Base-by-base conservation (phyloP, 2,113 vertebrate species). In the Prochilodus magdalenae region DNA sequence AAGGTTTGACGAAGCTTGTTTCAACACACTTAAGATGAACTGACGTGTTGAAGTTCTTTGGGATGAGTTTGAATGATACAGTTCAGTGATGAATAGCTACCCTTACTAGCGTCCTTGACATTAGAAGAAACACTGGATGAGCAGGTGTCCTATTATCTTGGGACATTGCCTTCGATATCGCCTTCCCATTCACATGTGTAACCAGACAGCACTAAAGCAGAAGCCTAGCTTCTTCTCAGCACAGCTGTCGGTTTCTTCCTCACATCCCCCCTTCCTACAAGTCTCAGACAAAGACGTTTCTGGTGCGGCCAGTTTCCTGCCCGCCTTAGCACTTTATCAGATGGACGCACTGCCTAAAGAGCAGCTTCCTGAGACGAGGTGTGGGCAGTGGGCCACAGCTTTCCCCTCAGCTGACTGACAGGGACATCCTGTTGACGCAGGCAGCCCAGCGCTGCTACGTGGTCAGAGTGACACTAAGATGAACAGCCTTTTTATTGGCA, bases 291-390 rank as follows among this genome's bases (percentile, higher is more conserved):
- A 84, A 78, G 70, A 36, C 40, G 24, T 47, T 51, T 75, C 53
- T 69, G 70, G 63, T 60, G 14, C 8, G 16, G 51, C 81, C 11
- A 24, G 63, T 74, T 84, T 86, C 82, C 82, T 84, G 70, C 29
- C 26, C 24, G 71, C 36, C 63, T 79, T 76, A 81, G 79, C 65
- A 66, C 62, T 81, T 81, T 79, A 63, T 82, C 65, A 40, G 74
- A 44, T 63, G 26, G 51, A 27, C 57, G 40, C 57, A 12, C 26
- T 73, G 66, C 30, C 57, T 69, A 36, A 76, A 77, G 79, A 59
- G 49, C 33, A 67, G 79, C 65, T 79, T 82, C 79, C 75, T 82
- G 75, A 59, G 51, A 70, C 36, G 60, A 77, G 83, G 40, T 13
- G 5, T 79, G 49, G 66, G 66, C 66, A 44, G 13, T 14, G 22